Base-by-base conservation (phyloP, 2,888 invertebrate species). In the Zeuzera pyrina region DNA sequence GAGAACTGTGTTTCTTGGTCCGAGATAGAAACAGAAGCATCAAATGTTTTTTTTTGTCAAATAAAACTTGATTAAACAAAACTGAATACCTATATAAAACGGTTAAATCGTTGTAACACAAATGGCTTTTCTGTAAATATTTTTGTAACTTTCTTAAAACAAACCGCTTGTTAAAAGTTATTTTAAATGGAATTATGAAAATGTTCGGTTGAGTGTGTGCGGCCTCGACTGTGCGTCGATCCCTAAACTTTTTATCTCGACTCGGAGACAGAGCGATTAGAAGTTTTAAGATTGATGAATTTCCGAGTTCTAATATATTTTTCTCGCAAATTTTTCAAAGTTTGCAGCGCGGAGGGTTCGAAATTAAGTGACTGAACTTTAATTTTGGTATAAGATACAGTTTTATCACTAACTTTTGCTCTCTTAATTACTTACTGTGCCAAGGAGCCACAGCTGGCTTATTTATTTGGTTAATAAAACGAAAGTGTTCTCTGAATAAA, bases 201-300 rank as follows among this genome's bases (percentile, higher is more conserved):
- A 46, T 41, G 49, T 44, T 43, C 41, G 39, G 43, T 45, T 47
- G 41, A 41, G 45, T 47, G 42, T 45, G 39, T 42, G 40, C 34
- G 34, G 34, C 39, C 38, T n/a, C 23, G 31, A 26, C 11, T 11
- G 26, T 27, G 14, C 8, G 25, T 34, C 35, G 45, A 44, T 45
- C 38, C 42, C 45, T 42, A 45, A 56, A 57, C 48, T 59, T 60
- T 52, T 50, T 49, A 53, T 55, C 55, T 54, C 48, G 45, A 43
- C 52, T 51, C 39, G 41, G 57, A 54, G 57, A 59, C 54, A 52
- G 47, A 41, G 50, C 58, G 66, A 68, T 73, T 68, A 73, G 48
- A 70, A 71, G 49, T 73, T 72, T 57, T 51, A 61, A 71, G 68
- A 73, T 70, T 71, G 70, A 77, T 74, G 71, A 64, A 62, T 62